Conservation (phyloP, 2,797 vertebrate genomes). For the Acanthis flammea region DNA sequence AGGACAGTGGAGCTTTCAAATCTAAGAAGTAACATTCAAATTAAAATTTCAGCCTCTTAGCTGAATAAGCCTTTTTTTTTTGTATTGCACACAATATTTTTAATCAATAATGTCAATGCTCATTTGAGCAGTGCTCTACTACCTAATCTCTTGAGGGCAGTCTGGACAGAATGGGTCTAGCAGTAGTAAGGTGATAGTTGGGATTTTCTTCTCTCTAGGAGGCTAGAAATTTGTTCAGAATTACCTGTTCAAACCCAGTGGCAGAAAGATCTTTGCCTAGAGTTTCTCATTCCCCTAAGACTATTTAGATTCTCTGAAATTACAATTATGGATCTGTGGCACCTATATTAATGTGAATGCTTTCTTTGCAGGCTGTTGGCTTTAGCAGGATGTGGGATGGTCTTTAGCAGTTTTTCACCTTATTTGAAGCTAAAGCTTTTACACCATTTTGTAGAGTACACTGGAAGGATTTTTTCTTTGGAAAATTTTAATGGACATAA, state of each 20-base stretch:
- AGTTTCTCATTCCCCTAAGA: neutral
- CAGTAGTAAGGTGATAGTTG: neutral
- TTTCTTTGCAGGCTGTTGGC: neutral
- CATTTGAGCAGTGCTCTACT: neutral
- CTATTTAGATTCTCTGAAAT: neutral
- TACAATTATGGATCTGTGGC: neutral
- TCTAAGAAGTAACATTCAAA: conserved; percentile 70
- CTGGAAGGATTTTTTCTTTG: neutral
- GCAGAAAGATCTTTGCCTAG: neutral
- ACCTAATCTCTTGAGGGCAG: neutral
- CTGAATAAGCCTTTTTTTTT: neutral
- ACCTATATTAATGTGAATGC: neutral
- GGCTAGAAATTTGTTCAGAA: neutral
- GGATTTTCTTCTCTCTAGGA: neutral
- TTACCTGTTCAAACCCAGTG: neutral
- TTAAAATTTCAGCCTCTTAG: neutral
- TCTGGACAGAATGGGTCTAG: neutral
- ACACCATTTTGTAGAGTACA: neutral
- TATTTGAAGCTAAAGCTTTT: neutral
- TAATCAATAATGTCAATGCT: neutral
- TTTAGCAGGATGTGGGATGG: neutral
- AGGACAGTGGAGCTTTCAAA: conserved; percentile 57
- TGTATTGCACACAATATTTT: neutral
- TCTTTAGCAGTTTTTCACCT: neutral
- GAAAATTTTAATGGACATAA: neutral